Percentiles rank a stretch among this genome's conserved stretches.
Evolutionary conservation across 2,797 vertebrate genomes (phyloP).

Genomic region (Sebastes umbrosus): DNA sequence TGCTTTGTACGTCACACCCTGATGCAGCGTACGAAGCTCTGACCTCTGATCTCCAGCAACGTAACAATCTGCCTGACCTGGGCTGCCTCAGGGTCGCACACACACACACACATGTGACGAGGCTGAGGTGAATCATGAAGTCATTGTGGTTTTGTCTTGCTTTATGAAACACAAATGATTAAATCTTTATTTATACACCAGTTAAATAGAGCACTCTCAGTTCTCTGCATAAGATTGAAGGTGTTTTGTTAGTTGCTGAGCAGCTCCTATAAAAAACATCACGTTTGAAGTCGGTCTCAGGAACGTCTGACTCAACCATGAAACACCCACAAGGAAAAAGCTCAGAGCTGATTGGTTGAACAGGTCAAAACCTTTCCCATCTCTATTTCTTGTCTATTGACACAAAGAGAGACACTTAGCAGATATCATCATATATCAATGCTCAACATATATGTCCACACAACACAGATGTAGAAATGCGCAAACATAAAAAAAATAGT

Average conservation of each 20-base stretch:
- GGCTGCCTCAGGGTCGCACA: neutral
- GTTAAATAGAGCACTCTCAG: neutral
- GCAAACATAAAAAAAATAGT: neutral
- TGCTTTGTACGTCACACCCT: constrained; percentile 32
- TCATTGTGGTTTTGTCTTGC: neutral
- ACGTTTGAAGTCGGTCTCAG: constrained; percentile 26
- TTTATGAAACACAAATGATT: neutral
- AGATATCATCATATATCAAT: neutral
- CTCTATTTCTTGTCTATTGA: constrained; percentile 8
- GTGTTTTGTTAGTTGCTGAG: constrained; percentile 42
- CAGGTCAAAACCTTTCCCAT: constrained; percentile 18
- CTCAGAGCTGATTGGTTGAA: constrained; percentile 20
- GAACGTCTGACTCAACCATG: constrained; percentile 56
- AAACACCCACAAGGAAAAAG: constrained; percentile 38
- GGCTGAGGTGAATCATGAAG: no score
- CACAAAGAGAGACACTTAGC: constrained; percentile 21
- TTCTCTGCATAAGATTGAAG: constrained; percentile 2
- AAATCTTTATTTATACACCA: neutral
- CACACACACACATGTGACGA: neutral
- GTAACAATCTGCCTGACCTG: constrained; percentile 37
- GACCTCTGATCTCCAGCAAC: constrained; percentile 53
- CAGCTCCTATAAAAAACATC: constrained; percentile 44
- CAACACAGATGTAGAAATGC: neutral
- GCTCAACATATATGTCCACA: neutral
- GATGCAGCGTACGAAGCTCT: constrained; percentile 50